phyloP scores from a whole-genome alignment of 2,797 vertebrate genomes.

The Sphenodon punctatus region DNA sequence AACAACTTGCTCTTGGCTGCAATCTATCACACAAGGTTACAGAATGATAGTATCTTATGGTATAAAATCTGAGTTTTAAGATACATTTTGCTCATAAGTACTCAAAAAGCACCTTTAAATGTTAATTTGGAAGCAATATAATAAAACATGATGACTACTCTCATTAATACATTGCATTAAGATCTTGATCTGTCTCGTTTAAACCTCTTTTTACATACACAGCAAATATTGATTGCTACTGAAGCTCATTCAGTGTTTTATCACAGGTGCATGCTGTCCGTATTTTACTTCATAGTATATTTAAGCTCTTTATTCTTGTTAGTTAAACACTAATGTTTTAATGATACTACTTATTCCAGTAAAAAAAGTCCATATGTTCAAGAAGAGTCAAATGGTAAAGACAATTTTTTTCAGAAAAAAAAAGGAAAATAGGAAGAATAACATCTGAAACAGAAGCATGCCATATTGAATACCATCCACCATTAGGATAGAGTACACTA shows the following conservation, averaged over 20 bases:
- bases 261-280: neutral
- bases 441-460: too few species aligned
- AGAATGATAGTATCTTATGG: neutral
- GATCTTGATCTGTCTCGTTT: neutral
- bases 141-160: neutral
- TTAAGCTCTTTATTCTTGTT: neutral
- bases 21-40: neutral
- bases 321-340: neutral
- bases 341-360: neutral
- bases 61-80: neutral
- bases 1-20: neutral
- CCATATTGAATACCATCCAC: neutral
- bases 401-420: neutral
- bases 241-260: neutral
- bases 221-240: accelerated
- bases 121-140: neutral
- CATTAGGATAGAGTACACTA: neutral
- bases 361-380: neutral
- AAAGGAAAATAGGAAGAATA: too few species aligned
- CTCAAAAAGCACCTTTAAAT: neutral
- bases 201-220: accelerated
- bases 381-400: too few species aligned
- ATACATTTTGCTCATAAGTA: neutral
- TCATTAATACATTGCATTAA: neutral
- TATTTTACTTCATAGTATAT: neutral